Base-by-base conservation (phyloP, 1,140 invertebrate species). In the Tribolium madens region DNA sequence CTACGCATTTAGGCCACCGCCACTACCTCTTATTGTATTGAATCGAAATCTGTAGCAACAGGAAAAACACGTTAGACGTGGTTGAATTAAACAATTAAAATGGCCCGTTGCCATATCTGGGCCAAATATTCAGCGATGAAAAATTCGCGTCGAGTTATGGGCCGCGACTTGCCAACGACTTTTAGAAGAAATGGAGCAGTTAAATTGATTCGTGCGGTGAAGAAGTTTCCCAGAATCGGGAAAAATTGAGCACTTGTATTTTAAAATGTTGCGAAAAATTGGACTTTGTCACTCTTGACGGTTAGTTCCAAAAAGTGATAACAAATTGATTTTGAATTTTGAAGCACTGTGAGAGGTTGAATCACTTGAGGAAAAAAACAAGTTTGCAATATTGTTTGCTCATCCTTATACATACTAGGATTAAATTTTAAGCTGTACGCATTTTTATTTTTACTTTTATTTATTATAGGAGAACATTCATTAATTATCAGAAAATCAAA, bases 1-100 rank as follows among this genome's bases (percentile, higher is more conserved):
- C 53, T 60, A 26, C 64, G 18, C 52, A 57, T 57, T 57, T 21
- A 57, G 52, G 52, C 15, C 18, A 57, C 48, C 48, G 5, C 48
- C 48, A 17, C 36, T 9, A 42, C 4, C n/a, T 42, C 36, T 3
- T 2, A 42, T 42, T 42, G 4, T n/a, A 26, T 42, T n/a, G 36
- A 42, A 42, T 42, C 7, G n/a, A 0, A 36, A 36, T 4, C 33
- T 36, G 6, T 2, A 42, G 6, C 36, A 42, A 42, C 36, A 42
- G 36, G 36, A 42, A 42, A 42, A 42, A 42, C 36, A 42, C 36
- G 36, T 42, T 42, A n/a, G 36, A 42, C 13, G 13, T 50, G 13
- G 48, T 14, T 15, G 47, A 50, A 50, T 15, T 50, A 50, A 50
- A 15, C 48, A 50, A 50, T 50, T 50, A 50, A 50, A 50, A 42